Conservation (phyloP, 2,113 vertebrate genomes). For the Thryonomys swinderianus region DNA sequence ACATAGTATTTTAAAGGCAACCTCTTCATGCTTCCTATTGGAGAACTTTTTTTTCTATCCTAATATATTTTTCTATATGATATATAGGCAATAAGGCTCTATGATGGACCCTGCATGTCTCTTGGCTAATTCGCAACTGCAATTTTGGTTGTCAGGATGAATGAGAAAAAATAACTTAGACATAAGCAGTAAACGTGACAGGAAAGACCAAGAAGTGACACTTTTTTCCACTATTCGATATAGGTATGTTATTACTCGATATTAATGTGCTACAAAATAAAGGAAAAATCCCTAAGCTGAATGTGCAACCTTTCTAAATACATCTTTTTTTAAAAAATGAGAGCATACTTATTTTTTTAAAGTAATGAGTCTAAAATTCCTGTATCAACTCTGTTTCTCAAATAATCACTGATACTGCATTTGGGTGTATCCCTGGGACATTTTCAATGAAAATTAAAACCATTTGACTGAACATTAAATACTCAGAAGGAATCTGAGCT, state of each 20-base stretch:
- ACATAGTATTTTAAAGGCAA: background rate
- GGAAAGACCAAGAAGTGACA: conserved; percentile 23
- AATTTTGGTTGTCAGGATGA: background rate
- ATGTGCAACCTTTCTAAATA: background rate
- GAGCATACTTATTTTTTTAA: background rate
- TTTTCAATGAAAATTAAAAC: conserved; percentile 7
- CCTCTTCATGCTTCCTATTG: background rate
- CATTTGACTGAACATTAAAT: conserved; percentile 15
- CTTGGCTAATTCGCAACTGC: background rate
- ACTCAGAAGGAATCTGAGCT: background rate
- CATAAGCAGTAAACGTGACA: background rate
- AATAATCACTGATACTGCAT: background rate
- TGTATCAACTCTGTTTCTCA: background rate
- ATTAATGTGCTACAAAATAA: background rate
- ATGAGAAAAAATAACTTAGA: conserved; percentile 24
- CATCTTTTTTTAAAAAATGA: conserved; percentile 22
- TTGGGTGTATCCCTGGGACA: background rate
- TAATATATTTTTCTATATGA: background rate
- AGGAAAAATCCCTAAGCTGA: background rate
- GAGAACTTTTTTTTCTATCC: background rate
- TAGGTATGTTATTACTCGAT: background rate
- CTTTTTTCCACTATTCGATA: background rate
- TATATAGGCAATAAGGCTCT: background rate
- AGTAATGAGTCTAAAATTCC: background rate
- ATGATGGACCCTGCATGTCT: background rate